Evolutionary conservation across 2,797 vertebrate species (phyloP).

Genomic region (Sebastes hopkinsi): DNA sequence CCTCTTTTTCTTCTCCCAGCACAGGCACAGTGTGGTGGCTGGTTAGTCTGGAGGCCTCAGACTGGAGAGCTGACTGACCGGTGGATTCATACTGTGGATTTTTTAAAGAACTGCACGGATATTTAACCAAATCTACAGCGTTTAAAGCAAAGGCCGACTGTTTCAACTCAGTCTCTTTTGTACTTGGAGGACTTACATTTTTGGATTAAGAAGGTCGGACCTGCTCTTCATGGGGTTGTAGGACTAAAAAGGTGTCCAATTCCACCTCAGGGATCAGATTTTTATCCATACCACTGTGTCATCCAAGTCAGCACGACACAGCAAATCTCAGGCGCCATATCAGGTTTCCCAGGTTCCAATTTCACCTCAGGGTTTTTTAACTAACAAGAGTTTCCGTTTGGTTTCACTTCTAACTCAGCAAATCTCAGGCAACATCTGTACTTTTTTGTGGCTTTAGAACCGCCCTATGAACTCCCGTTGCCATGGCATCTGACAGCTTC

Average conservation of each 20-base stretch:
- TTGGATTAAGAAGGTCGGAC: background rate
- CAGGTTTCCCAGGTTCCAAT: conserved; percentile 16
- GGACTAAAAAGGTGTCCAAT: conserved; percentile 2
- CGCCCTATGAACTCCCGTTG: conserved; percentile 34
- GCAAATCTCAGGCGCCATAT: conserved; percentile 37
- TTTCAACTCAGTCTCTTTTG: background rate
- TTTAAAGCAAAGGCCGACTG: background rate
- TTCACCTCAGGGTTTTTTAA: conserved; percentile 43
- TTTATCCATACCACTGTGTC: conserved; percentile 21
- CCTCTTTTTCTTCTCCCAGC: background rate
- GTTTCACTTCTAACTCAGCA: background rate
- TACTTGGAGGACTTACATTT: background rate
- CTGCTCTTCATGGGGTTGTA: background rate
- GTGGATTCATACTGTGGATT: conserved; percentile 6
- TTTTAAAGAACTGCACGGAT: background rate
- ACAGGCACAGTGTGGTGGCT: background rate
- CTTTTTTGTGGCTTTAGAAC: conserved; percentile 1
- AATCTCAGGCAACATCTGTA: conserved; percentile 36
- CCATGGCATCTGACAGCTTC: conserved; percentile 83
- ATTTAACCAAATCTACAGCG: background rate
- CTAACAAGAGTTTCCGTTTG: background rate
- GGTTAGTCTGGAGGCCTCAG: conserved; percentile 28
- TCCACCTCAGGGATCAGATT: conserved; percentile 53
- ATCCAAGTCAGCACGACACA: conserved; percentile 4
- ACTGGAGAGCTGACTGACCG: conserved; percentile 10